Base-by-base conservation (phyloP, 2,797 vertebrate species). In the Xiphorhynchus erythropygius region DNA sequence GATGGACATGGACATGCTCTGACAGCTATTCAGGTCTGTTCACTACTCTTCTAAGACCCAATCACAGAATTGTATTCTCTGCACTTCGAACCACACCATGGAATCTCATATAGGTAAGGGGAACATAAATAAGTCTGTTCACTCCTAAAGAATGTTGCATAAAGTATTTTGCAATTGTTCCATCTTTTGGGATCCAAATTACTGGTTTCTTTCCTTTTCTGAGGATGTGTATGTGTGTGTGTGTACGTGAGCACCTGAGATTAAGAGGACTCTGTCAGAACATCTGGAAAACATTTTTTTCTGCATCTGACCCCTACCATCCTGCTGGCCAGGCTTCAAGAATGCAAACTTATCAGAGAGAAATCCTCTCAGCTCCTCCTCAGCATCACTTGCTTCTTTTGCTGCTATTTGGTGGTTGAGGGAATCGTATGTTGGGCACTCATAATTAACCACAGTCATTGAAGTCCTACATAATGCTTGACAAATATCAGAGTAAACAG, bases 71-170 rank as follows among this genome's bases (percentile, higher is more conserved):
- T 0, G 0, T 32, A 16, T 23, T 83, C 41, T 56, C 44, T 91
- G 49, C 27, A 74, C 33, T 33, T 56, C 47, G 50, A 73, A 69
- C 13, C 2, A 10, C 14, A 57, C 14, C 32, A 37, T 46, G 19
- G 62, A 82, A 65, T 73, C 27, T 75, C 67, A 76, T 25, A 79
- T 10, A 37, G 27, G 21, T 62, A 49, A 0, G 1, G n/a, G 22
- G 12, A 52, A 22, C 2, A 4, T 46, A 44, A 57, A 6, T 33
- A 53, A 62, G 33, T 44, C 44, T 1, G 0, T 70, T 80, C 52
- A 42, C 4, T 92, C 24, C 35, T 63, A 42, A 65, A 71, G 35
- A 41, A 33, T 0, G 0, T 22, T 75, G 16, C 0, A 0, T 68
- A 46, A 70, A 60, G 22, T 87, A 67, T 80, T 71, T 85, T 83